Conservation (phyloP, 2,113 vertebrate genomes). For the Corythoichthys intestinalis region DNA sequence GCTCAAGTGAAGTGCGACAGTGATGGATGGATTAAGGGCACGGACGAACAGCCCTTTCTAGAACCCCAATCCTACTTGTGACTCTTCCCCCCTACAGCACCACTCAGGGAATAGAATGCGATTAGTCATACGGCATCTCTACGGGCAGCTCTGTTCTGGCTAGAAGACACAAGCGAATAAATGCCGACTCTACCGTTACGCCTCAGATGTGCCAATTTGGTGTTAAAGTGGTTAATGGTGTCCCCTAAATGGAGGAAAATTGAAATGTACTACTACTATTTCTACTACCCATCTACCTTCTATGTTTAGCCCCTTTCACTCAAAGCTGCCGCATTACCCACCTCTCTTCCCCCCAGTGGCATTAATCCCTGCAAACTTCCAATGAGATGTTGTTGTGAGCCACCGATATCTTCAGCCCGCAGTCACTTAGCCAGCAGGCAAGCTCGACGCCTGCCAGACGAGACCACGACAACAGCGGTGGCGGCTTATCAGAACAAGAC, state of each 20-base stretch:
- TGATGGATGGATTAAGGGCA: slow-evolving; percentile 64
- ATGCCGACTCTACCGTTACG: neutral
- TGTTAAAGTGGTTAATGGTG: slow-evolving; percentile 69
- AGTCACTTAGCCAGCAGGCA: slow-evolving; percentile 63
- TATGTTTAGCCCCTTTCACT: neutral
- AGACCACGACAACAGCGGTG: slow-evolving; percentile 32
- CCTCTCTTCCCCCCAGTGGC: neutral
- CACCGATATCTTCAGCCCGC: slow-evolving; percentile 53
- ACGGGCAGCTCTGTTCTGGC: slow-evolving; percentile 13
- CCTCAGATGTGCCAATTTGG: neutral
- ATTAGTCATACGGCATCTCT: slow-evolving; percentile 72
- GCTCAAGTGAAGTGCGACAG: slow-evolving; percentile 59
- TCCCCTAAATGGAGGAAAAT: slow-evolving; percentile 37
- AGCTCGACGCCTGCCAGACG: slow-evolving; percentile 25
- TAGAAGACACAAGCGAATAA: slow-evolving; percentile 23
- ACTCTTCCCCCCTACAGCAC: slow-evolving; percentile 42
- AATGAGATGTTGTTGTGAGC: slow-evolving; percentile 52
- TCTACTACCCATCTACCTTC: neutral
- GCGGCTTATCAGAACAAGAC: slow-evolving; percentile 51
- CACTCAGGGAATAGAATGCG: slow-evolving; percentile 70
- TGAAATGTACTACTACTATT: slow-evolving; percentile 44
- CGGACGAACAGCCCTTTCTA: slow-evolving; percentile 23
- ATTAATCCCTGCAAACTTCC: slow-evolving; percentile 65
- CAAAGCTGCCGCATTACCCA: neutral
- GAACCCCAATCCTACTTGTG: slow-evolving; percentile 35